These are phyloP conservation scores for Augochlora pura DNA, from an alignment of 1,140 invertebrate genomes.

Conservation along the genomic window DNA sequence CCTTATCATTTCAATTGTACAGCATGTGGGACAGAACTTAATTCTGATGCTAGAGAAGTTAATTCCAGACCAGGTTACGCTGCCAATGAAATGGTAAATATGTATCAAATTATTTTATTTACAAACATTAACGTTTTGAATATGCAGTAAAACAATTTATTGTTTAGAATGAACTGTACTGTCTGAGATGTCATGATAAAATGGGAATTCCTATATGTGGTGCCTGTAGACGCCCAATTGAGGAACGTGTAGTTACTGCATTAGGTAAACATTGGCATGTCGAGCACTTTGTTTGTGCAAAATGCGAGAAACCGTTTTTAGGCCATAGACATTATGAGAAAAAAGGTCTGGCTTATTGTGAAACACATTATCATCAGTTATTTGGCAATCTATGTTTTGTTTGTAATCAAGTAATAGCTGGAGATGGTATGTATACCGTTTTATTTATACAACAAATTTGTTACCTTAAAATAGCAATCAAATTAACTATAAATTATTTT, in stretches of 20 bases:
- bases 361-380: conserved; percentile 99
- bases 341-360: conserved; percentile 99
- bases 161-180: conserved; percentile 95
- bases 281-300: conserved; percentile 99
- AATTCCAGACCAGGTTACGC: conserved; percentile 93
- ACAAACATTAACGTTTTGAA: not conserved
- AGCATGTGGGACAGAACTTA: conserved; percentile 91
- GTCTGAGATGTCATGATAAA: conserved; percentile 98
- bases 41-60: conserved; percentile 96
- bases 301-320: conserved; percentile 99
- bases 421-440: conserved; percentile 89
- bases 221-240: conserved; percentile 97
- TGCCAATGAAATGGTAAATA: conserved; percentile 90
- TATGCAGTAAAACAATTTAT: conserved; percentile 24
- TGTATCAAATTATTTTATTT: not conserved
- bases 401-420: conserved; percentile 98
- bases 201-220: conserved; percentile 99
- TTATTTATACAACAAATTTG: not conserved
- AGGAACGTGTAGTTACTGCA: conserved; percentile 97
- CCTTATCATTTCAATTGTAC: conserved; percentile 99
- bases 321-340: conserved; percentile 99
- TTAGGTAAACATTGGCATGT: conserved; percentile 99
- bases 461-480: not conserved
- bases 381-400: conserved; percentile 99
- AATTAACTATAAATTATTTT: not conserved